A percentile compares a stretch with the other conserved stretches of the same genome.
phyloP scores from a whole-genome alignment of 2,888 invertebrate species.

The Eupithecia insigniata region DNA sequence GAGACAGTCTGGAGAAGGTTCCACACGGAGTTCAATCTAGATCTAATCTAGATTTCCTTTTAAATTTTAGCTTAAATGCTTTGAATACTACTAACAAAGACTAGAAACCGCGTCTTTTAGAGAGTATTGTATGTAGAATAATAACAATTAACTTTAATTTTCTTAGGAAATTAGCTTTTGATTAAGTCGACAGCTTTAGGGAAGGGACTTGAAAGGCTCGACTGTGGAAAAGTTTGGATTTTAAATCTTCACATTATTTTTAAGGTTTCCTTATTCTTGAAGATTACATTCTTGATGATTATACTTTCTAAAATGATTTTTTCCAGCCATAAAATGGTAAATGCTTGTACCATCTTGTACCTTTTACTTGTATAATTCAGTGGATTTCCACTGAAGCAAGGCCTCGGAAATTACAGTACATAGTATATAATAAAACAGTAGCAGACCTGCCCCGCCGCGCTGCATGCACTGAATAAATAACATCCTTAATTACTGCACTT shows the following conservation, averaged over 20 bases:
- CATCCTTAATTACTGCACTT: slow-evolving; percentile 49
- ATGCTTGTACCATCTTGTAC: slow-evolving; percentile 4
- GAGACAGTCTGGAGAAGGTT: background rate
- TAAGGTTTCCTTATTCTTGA: slow-evolving; percentile 3
- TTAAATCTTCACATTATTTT: slow-evolving; percentile 3
- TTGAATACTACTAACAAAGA: background rate
- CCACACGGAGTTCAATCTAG: background rate
- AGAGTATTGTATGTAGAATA: background rate
- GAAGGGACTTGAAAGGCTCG: background rate
- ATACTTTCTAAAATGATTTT: background rate
- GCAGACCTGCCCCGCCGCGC: slow-evolving; percentile 32
- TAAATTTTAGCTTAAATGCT: background rate
- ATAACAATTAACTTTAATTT: slow-evolving; percentile 2
- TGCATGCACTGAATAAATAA: slow-evolving; percentile 53
- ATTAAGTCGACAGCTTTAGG: background rate
- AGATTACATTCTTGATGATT: background rate
- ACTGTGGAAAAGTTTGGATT: background rate
- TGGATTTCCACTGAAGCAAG: slow-evolving; percentile 27
- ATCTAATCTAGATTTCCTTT: background rate
- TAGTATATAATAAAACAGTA: slow-evolving; percentile 26
- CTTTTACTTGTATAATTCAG: too few relatives aligned
- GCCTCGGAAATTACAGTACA: slow-evolving; percentile 48
- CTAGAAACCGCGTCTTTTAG: slow-evolving; percentile 2
- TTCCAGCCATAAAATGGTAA: background rate
- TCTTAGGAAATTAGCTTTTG: slow-evolving; percentile 6